phyloP scores from a whole-genome alignment of 2,113 vertebrate species.

The Stigmatopora argus region DNA sequence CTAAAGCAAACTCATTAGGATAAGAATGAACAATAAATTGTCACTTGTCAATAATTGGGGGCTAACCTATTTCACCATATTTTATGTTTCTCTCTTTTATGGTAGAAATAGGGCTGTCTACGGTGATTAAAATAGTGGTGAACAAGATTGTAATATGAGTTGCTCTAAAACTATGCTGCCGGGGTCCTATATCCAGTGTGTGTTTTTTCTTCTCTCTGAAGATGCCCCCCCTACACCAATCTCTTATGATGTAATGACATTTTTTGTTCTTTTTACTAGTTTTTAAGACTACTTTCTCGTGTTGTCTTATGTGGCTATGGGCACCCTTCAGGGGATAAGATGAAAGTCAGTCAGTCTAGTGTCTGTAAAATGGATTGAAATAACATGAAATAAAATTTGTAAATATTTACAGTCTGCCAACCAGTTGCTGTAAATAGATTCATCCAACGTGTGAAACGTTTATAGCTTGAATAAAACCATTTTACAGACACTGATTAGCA shows the following conservation, averaged over 20 bases:
- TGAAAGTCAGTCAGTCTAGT: too few species aligned
- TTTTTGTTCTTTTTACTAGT: background rate
- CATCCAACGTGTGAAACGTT: background rate
- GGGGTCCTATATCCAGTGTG: constrained; percentile 14
- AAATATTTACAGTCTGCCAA: too few species aligned
- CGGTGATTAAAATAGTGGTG: constrained; percentile 12
- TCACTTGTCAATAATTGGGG: too few species aligned
- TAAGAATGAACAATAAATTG: too few species aligned
- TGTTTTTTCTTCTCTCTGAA: constrained; percentile 32
- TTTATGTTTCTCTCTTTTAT: background rate
- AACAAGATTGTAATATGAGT: constrained; percentile 7
- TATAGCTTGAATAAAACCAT: background rate
- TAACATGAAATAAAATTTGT: too few species aligned
- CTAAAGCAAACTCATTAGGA: too few species aligned
- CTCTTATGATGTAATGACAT: constrained; percentile 20
- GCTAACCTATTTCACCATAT: too few species aligned
- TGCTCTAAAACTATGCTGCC: constrained; percentile 14
- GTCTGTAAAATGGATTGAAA: too few species aligned
- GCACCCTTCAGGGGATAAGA: too few species aligned
- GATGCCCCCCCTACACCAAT: constrained; percentile 9
- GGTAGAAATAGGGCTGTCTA: background rate
- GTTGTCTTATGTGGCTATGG: too few species aligned
- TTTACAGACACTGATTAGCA: background rate
- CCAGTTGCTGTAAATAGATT: too few species aligned
- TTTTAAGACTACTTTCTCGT: background rate